These are phyloP conservation scores for Erythrolamprus reginae DNA, from an alignment of 2,113 vertebrate genomes.

Conservation along the genomic window DNA sequence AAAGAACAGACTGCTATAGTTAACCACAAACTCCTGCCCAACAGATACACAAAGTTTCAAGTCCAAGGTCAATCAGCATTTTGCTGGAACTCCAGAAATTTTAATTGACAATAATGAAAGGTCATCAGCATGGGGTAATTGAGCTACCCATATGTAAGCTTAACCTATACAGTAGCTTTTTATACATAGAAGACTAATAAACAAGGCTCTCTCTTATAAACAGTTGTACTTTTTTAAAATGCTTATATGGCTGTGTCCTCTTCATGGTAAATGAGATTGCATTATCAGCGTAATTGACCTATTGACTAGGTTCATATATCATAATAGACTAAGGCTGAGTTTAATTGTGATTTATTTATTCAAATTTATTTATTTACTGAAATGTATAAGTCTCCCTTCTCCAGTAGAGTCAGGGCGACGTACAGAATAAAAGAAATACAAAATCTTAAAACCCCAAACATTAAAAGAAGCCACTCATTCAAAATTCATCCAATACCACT, in stretches of 20 bases:
- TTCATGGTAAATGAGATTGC: neutral
- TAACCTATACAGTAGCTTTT: neutral
- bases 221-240: neutral
- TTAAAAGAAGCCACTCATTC: too few relatives aligned
- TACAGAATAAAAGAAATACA: too few relatives aligned
- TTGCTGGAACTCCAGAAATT: neutral
- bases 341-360: neutral
- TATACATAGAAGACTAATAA: neutral
- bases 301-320: neutral
- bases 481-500: too few relatives aligned
- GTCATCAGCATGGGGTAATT: neutral
- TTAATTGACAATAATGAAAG: neutral
- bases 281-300: neutral
- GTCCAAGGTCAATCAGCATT: neutral
- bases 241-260: neutral
- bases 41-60: neutral
- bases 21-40: neutral
- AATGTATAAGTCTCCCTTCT: too few relatives aligned
- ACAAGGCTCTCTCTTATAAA: neutral
- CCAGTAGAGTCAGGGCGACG: too few relatives aligned
- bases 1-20: neutral
- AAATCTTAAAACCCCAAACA: too few relatives aligned
- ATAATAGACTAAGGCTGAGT: neutral
- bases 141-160: neutral
- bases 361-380: too few relatives aligned